These are phyloP conservation scores for Artemisiospiza belli DNA, from an alignment of 2,113 vertebrate species.

Conservation along the genomic window DNA sequence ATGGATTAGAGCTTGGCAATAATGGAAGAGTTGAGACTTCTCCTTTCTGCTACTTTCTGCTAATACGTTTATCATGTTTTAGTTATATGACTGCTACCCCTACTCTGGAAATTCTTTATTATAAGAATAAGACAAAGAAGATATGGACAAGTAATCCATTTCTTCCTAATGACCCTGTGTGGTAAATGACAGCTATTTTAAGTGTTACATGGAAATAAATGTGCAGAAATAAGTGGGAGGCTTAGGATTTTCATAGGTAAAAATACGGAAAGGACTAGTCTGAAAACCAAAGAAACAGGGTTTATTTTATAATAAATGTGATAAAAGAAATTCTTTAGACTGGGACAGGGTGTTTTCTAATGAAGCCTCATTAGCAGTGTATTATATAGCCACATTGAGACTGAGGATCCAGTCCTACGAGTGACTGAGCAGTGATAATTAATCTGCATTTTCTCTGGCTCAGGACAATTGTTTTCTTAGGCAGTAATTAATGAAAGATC, in stretches of 20 bases:
- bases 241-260: not conserved
- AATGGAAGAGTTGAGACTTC: not conserved
- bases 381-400: not conserved
- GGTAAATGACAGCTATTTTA: not conserved
- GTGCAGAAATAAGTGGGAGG: not conserved
- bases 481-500: slow-evolving; percentile 5
- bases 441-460: not conserved
- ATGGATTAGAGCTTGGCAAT: not conserved
- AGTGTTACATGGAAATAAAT: not conserved
- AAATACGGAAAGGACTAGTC: not conserved
- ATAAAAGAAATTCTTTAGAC: not conserved
- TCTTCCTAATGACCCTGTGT: not conserved
- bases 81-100: not conserved
- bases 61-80: not conserved
- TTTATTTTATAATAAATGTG: not conserved
- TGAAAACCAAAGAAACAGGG: not conserved
- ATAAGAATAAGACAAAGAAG: not conserved
- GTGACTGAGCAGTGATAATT: not conserved
- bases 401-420: not conserved
- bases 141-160: not conserved
- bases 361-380: not conserved
- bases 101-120: not conserved
- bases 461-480: not conserved
- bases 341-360: not conserved
- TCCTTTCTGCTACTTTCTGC: not conserved